Percentiles rank a stretch among this genome's conserved stretches.
These are phyloP conservation scores for Mareca penelope DNA, from an alignment of 2,797 vertebrate genomes.

Conservation along the genomic window DNA sequence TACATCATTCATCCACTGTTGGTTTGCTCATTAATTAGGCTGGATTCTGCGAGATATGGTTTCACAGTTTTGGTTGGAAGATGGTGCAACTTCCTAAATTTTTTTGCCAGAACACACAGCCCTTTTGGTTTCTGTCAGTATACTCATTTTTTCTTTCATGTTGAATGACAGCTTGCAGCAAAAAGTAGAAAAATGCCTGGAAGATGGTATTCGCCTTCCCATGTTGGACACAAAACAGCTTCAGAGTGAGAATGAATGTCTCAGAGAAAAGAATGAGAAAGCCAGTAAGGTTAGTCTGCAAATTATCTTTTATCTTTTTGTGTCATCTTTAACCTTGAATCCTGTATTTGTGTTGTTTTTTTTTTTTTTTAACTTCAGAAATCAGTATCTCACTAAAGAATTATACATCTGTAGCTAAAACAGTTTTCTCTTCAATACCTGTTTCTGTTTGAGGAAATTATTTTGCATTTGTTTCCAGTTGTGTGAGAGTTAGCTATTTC, in stretches of 20 bases:
- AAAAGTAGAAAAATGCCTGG: slow-evolving; percentile 94
- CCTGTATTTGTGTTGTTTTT: neutral
- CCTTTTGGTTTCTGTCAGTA: neutral
- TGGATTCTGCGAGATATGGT: neutral
- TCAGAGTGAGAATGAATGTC: slow-evolving; percentile 87
- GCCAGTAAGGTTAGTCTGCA: slow-evolving; percentile 83
- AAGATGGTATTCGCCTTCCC: slow-evolving; percentile 91
- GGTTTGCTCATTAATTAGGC: neutral
- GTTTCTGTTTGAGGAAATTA: neutral
- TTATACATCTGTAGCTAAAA: neutral
- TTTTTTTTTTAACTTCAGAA: neutral
- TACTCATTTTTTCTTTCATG: neutral
- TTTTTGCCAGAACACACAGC: neutral
- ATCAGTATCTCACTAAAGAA: neutral
- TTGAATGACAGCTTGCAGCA: slow-evolving; percentile 85
- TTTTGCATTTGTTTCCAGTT: neutral
- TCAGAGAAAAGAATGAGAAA: slow-evolving; percentile 85
- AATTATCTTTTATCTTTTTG: neutral
- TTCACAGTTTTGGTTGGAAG: neutral
- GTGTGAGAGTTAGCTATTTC: neutral
- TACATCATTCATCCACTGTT: neutral
- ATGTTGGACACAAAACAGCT: slow-evolving; percentile 92
- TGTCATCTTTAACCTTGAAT: neutral
- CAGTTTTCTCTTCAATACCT: neutral
- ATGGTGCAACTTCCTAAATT: neutral